phyloP scores from a whole-genome alignment of 2,888 invertebrate genomes.

The Byasa hedistus region DNA sequence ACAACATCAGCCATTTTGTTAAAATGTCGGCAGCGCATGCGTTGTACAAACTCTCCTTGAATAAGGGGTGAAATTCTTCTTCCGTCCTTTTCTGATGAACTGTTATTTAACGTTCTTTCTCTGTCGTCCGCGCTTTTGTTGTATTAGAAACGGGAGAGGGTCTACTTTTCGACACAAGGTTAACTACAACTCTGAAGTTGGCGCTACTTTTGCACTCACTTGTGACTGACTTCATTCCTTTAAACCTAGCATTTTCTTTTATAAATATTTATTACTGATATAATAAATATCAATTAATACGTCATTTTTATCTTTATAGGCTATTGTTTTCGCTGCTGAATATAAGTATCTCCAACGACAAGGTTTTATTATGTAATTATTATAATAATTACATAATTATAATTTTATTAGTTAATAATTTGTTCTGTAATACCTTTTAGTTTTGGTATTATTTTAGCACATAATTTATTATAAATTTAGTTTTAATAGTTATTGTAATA shows the following conservation, averaged over 20 bases:
- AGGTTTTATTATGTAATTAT: no score
- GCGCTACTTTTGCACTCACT: conserved; percentile 30
- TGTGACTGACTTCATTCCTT: not conserved
- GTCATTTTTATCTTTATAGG: no score
- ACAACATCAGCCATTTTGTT: conserved; percentile 70
- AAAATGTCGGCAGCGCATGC: conserved; percentile 63
- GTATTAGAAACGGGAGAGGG: conserved; percentile 58
- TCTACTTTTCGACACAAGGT: conserved; percentile 55
- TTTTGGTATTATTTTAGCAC: no score
- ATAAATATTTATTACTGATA: no score
- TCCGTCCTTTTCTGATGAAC: conserved; percentile 44
- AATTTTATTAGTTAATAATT: no score
- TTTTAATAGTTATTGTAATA: no score
- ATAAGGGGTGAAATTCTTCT: conserved; percentile 51
- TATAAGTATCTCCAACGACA: no score
- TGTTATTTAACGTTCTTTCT: conserved; percentile 35
- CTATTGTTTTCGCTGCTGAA: no score
- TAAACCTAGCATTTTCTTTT: not conserved
- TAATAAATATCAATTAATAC: no score
- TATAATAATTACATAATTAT: no score
- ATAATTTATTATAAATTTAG: no score
- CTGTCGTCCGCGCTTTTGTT: conserved; percentile 53
- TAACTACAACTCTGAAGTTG: conserved; percentile 53
- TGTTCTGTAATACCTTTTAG: no score
- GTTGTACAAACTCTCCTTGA: conserved; percentile 50